These are phyloP conservation scores for Lasioglossum lativentre DNA, from an alignment of 2,888 invertebrate species.

Conservation along the genomic window DNA sequence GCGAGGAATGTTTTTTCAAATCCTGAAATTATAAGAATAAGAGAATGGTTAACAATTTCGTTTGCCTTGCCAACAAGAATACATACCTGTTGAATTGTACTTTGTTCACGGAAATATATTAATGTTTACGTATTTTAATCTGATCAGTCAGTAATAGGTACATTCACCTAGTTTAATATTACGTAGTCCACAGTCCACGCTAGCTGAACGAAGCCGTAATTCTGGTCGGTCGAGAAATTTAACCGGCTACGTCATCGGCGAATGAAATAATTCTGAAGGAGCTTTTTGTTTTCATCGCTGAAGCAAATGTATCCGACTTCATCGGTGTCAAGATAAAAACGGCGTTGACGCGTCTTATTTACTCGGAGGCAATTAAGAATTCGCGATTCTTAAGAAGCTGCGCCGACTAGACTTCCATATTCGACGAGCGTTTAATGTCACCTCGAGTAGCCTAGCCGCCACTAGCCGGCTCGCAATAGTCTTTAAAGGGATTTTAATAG, in stretches of 20 bases:
- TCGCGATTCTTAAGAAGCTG: constrained; percentile 14
- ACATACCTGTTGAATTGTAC: too few species aligned
- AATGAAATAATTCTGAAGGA: constrained; percentile 14
- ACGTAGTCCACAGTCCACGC: background rate
- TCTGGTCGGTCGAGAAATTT: constrained; percentile 14
- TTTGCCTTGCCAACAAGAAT: too few species aligned
- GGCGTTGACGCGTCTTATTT: constrained; percentile 5
- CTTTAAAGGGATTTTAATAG: constrained; percentile 40
- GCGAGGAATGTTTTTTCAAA: too few species aligned
- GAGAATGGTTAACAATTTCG: too few species aligned
- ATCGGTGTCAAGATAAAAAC: constrained; percentile 22
- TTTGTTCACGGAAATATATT: too few species aligned
- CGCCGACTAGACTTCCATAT: constrained; percentile 24
- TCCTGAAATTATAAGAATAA: too few species aligned
- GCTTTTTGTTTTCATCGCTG: background rate
- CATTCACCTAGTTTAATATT: background rate
- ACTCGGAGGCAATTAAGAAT: constrained; percentile 25
- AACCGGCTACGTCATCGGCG: background rate
- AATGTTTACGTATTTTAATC: too few species aligned
- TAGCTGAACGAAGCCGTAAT: background rate
- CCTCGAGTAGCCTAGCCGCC: background rate
- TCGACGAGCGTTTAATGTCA: constrained; percentile 22
- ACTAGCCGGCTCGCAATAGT: background rate
- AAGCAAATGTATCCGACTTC: background rate
- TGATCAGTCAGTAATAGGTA: too few species aligned